Conservation (phyloP, 2,113 vertebrate species). For the Ceyx cyanopectus region DNA sequence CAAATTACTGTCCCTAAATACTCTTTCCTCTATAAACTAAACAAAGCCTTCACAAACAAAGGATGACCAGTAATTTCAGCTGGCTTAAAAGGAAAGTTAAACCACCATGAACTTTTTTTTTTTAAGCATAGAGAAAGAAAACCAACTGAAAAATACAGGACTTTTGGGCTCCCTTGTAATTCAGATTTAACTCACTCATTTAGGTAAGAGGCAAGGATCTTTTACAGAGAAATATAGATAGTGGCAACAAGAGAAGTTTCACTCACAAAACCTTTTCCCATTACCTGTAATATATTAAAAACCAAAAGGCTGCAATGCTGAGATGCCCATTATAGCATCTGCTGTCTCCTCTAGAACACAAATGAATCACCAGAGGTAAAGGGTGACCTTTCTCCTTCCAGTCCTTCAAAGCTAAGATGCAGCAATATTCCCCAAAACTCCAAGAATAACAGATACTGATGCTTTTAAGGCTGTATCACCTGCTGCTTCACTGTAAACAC, state of each 20-base stretch:
- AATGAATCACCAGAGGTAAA: not conserved
- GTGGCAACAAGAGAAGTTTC: not conserved
- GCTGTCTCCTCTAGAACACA: not conserved
- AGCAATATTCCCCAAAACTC: not conserved
- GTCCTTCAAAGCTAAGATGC: not conserved
- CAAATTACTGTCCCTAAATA: not conserved
- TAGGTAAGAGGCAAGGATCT: not conserved
- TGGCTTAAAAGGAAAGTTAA: not conserved
- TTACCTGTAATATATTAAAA: not conserved
- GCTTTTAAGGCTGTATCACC: accelerated
- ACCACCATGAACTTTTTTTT: not conserved
- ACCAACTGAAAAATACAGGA: not conserved
- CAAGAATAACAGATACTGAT: not conserved
- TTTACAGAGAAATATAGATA: not conserved
- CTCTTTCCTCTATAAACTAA: constrained; percentile 2
- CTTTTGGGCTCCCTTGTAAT: not conserved
- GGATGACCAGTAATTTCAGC: constrained; percentile 18
- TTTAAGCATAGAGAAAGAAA: not conserved
- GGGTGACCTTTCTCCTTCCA: not conserved
- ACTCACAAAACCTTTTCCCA: not conserved
- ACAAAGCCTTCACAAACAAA: constrained; percentile 13
- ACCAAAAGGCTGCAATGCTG: not conserved
- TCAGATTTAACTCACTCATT: not conserved
- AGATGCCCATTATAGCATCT: not conserved
- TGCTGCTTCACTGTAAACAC: not conserved